These are phyloP conservation scores for Melopsittacus undulatus DNA, from an alignment of 2,797 vertebrate genomes.

Conservation along the genomic window DNA sequence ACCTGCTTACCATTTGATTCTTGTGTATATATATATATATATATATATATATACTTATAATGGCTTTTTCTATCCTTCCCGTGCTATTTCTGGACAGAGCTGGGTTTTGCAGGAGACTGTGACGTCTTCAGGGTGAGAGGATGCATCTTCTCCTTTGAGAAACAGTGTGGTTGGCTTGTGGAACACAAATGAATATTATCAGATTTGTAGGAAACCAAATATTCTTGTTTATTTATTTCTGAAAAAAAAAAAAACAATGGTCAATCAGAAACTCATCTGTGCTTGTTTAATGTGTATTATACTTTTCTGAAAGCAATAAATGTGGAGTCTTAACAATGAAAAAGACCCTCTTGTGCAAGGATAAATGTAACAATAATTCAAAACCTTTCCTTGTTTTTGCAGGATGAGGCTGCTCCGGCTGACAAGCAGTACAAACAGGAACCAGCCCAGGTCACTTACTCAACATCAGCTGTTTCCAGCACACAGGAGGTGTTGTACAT, in stretches of 20 bases:
- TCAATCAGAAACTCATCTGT: background rate
- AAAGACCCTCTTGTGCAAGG: background rate
- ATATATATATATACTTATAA: background rate
- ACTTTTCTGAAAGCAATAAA: background rate
- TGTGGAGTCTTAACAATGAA: background rate
- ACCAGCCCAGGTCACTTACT: conserved; percentile 79
- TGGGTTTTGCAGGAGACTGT: background rate
- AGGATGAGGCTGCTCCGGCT: conserved; percentile 79
- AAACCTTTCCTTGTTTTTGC: conserved; percentile 51
- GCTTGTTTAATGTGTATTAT: background rate
- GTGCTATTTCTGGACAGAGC: background rate
- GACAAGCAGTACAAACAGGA: conserved; percentile 83
- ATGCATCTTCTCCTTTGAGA: background rate
- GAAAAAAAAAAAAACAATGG: background rate
- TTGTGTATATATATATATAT: background rate
- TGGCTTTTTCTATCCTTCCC: background rate
- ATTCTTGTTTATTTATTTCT: background rate
- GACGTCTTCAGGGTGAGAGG: background rate
- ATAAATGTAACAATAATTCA: background rate
- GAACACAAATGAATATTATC: background rate
- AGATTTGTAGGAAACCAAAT: background rate
- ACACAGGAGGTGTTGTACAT: conserved; percentile 87
- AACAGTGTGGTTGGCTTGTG: background rate
- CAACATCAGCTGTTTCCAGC: conserved; percentile 80
- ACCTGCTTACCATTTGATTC: background rate